phyloP scores from a whole-genome alignment of 2,888 invertebrate genomes.

The Pammene aurita region DNA sequence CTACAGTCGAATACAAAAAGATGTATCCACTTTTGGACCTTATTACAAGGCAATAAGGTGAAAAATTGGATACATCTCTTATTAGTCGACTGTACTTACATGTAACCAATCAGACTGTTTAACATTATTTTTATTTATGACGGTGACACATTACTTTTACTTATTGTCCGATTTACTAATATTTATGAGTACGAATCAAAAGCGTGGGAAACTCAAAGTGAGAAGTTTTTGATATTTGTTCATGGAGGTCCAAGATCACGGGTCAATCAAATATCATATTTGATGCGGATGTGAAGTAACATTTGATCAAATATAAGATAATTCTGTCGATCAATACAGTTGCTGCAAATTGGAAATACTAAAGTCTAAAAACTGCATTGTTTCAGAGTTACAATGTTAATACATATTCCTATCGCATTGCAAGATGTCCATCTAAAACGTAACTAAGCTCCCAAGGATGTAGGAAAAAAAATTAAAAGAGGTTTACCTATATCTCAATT shows the following conservation, averaged over 20 bases:
- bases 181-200: neutral
- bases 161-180: neutral
- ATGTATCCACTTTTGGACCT: too few species aligned
- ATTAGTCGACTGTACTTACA: too few species aligned
- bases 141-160: neutral
- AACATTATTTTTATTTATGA: neutral
- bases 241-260: slow-evolving; percentile 29
- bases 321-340: slow-evolving; percentile 23
- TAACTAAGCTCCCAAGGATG: too few species aligned
- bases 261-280: slow-evolving; percentile 38
- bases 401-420: too few species aligned
- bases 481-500: too few species aligned
- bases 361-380: neutral
- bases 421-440: too few species aligned
- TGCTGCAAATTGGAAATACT: neutral
- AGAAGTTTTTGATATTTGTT: slow-evolving; percentile 22
- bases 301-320: slow-evolving; percentile 27
- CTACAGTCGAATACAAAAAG: too few species aligned
- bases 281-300: slow-evolving; percentile 18
- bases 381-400: neutral
- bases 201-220: neutral
- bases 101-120: neutral
- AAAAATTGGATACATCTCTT: too few species aligned
- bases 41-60: too few species aligned
- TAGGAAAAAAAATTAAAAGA: too few species aligned